Base-by-base conservation (phyloP, 37 sponge, comb jelly and placozoan genomes). In the Chondrosia reniformis region DNA sequence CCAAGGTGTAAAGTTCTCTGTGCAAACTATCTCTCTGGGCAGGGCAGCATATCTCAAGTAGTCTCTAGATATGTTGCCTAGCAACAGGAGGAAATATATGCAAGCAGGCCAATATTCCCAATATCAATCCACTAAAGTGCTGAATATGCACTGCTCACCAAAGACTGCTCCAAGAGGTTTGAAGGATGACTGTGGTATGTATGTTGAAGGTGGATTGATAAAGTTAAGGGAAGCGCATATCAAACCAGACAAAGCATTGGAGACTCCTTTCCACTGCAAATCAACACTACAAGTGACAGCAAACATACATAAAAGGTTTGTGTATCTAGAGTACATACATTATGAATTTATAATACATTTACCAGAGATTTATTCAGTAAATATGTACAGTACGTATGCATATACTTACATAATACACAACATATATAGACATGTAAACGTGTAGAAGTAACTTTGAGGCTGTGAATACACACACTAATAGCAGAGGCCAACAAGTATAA, bases 1-100 rank as follows among this genome's bases (percentile, higher is more conserved):
- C 92, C 91, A 93, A 9, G 99, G 99, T 25, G 99, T 95, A 63
- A 99, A 86, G 76, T 99, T 99, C 65, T 99, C 96, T 28, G 99
- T 99, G 71, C 99, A 99, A 10, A 99, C 96, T 37, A 83, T 79
- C 75, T 99, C 99, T 30, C 94, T 45, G 0, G 99, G 92, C 21
- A 95, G 67, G 39, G 88, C 88, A 74, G 89, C 89, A 76, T 99
- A 95, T 8, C 89, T 76, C 59, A 97, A 67, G 31, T 44, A 74
- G 24, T 62, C 32, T 12, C 83, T 64, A 6, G 90, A 84, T 1
- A 84, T 8, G 45, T 90, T 85, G 19, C 86, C 90, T 89, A 28
- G 58, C 3, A 56, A 4, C 4, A 24, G 4, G n/a, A 28, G 58
- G 58, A 49, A 15, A 49, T 24, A 67, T 4, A 67, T 67, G 42